These are phyloP conservation scores for Campoletis sonorensis DNA, from an alignment of 1,140 invertebrate species.

Conservation along the genomic window DNA sequence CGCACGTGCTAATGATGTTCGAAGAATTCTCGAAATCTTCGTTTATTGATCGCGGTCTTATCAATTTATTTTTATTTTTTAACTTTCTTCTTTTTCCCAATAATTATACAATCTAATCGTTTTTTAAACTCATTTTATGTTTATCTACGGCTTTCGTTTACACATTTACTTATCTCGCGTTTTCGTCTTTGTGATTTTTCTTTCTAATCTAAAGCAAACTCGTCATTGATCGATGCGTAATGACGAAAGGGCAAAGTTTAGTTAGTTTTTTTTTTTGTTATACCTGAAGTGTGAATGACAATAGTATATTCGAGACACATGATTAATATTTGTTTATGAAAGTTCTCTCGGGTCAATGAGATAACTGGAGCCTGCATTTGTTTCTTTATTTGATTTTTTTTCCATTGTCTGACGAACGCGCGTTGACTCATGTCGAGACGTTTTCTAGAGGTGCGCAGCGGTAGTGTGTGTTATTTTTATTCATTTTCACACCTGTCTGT, in stretches of 20 bases:
- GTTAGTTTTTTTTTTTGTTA: too few relatives aligned
- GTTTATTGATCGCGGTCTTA: too few relatives aligned
- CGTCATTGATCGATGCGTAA: not conserved
- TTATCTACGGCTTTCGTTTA: too few relatives aligned
- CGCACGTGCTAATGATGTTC: not conserved
- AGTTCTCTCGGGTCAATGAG: not conserved
- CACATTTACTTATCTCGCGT: not conserved
- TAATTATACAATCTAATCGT: not conserved
- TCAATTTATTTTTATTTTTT: not conserved
- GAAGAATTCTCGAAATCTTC: too few relatives aligned
- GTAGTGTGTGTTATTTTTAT: not conserved
- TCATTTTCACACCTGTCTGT: not conserved
- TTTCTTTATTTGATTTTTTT: not conserved
- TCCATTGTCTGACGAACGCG: not conserved
- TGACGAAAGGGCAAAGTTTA: slow-evolving; percentile 14
- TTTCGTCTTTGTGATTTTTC: not conserved
- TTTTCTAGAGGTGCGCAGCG: too few relatives aligned
- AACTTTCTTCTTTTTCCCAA: not conserved
- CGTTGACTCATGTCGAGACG: too few relatives aligned
- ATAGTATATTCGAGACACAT: too few relatives aligned
- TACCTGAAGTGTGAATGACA: too few relatives aligned
- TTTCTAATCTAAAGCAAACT: not conserved
- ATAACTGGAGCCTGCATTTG: not conserved
- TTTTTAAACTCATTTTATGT: too few relatives aligned
- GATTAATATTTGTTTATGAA: not conserved